Percentiles rank a stretch among this genome's conserved stretches.
Conservation (phyloP, 2,113 vertebrate genomes). For the Rhinoderma darwinii region DNA sequence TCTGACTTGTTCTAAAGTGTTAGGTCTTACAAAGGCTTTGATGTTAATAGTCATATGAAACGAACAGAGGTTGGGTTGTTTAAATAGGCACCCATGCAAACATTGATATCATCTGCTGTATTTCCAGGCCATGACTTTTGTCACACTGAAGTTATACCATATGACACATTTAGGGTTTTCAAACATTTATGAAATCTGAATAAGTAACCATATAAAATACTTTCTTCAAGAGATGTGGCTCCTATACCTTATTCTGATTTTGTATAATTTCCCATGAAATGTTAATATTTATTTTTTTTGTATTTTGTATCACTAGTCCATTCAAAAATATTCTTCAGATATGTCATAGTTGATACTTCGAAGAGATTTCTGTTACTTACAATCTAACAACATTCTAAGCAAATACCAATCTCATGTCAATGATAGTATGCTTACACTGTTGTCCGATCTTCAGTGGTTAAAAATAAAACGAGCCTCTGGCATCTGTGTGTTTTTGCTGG, state of each 20-base stretch:
- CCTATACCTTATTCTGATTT: neutral
- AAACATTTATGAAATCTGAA: neutral
- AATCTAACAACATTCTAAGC: too few species aligned
- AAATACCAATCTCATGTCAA: too few species aligned
- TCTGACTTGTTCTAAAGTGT: slow-evolving; percentile 14
- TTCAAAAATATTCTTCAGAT: neutral
- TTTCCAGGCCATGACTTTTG: slow-evolving; percentile 28
- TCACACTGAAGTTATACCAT: slow-evolving; percentile 16
- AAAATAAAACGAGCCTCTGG: too few species aligned
- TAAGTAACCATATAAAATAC: neutral
- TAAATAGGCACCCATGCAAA: slow-evolving; percentile 25
- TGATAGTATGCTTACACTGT: too few species aligned
- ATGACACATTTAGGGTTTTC: neutral
- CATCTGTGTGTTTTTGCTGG: too few species aligned
- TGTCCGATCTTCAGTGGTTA: too few species aligned
- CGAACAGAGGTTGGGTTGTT: slow-evolving; percentile 28
- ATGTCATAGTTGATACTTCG: neutral
- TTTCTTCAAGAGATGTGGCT: neutral
- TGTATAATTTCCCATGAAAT: neutral
- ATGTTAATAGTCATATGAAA: slow-evolving; percentile 4
- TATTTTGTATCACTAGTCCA: neutral
- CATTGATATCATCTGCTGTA: slow-evolving; percentile 25
- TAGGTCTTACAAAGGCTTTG: slow-evolving; percentile 16
- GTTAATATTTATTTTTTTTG: neutral
- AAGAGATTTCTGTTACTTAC: too few species aligned